phyloP scores from a whole-genome alignment of 2,113 vertebrate species.

The Ictalurus punctatus region DNA sequence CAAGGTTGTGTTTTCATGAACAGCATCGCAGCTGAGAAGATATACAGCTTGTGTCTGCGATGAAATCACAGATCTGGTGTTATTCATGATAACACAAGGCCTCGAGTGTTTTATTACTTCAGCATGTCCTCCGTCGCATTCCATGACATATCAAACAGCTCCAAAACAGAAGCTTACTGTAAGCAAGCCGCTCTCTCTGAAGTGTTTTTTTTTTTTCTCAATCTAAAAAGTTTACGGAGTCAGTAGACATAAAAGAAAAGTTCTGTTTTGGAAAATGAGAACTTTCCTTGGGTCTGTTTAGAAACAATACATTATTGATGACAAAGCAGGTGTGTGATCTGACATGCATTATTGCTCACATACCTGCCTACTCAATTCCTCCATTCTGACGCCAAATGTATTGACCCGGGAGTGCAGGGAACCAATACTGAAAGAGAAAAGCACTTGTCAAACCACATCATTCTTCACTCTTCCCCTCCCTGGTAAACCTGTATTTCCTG shows the following conservation, averaged over 20 bases:
- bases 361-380: background rate
- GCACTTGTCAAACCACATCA: conserved; percentile 21
- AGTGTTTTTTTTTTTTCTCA: background rate
- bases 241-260: background rate
- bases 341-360: conserved; percentile 15
- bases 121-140: background rate
- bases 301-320: background rate
- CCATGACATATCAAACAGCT: background rate
- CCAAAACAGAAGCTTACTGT: background rate
- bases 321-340: conserved; percentile 5
- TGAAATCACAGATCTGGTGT: background rate
- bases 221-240: background rate
- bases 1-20: background rate
- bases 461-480: conserved; percentile 46
- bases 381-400: conserved; percentile 4
- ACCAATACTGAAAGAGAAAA: conserved; percentile 14
- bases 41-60: background rate
- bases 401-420: conserved; percentile 15
- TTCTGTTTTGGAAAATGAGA: background rate
- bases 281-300: background rate
- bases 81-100: background rate
- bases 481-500: conserved; percentile 72
- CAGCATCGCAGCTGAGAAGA: background rate
- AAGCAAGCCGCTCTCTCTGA: background rate
- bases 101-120: background rate